Percentiles rank a stretch among this genome's conserved stretches.
Evolutionary conservation across 2,113 vertebrate species (phyloP).

Genomic region (human (Homo sapiens)): GRCh38 chr6:67780001-67780500

Average conservation of each 20-base stretch:
- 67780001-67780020: not conserved
- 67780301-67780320: not conserved
- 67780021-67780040: not conserved
- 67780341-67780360: not conserved
- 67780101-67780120: not conserved
- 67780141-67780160: not conserved
- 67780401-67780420: not conserved
- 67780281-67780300: not conserved
- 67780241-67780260: not conserved
- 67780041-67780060: not conserved
- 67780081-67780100: not conserved
- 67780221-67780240: no score
- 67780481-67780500: not conserved
- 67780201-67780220: not conserved
- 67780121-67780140: not conserved
- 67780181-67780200: not conserved
- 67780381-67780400: not conserved
- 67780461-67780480: not conserved
- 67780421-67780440: not conserved
- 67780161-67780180: not conserved
- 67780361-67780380: not conserved
- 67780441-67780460: not conserved
- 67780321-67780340: not conserved
- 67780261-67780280: not conserved
- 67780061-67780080: not conserved